A percentile compares a stretch with the other conserved stretches of the same genome.
These are phyloP conservation scores for Xenops minutus DNA, from an alignment of 2,797 vertebrate species.

Conservation along the genomic window DNA sequence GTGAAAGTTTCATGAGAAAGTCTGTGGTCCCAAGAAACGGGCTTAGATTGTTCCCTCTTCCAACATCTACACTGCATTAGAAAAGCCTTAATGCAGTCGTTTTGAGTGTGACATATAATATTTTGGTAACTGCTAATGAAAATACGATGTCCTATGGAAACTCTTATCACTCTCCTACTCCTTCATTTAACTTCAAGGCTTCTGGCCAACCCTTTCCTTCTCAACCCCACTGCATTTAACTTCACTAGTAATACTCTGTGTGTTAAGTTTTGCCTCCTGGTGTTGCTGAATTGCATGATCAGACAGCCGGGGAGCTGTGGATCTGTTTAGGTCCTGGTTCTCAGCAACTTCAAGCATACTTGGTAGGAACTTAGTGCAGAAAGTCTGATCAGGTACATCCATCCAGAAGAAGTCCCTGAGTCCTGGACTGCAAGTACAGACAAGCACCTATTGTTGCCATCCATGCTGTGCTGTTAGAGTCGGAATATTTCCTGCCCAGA, in stretches of 20 bases:
- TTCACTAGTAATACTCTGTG: rapidly evolving
- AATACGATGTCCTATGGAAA: neutral
- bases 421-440: neutral
- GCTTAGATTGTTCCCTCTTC: neutral
- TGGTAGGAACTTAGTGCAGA: neutral
- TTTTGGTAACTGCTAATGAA: neutral
- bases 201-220: neutral
- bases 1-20: neutral
- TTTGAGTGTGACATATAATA: neutral
- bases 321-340: neutral
- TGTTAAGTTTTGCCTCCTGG: neutral
- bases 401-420: neutral
- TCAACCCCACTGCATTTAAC: neutral
- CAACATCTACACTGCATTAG: neutral
- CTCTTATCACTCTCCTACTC: neutral
- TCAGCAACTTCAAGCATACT: neutral
- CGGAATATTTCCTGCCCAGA: neutral
- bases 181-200: neutral
- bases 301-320: neutral
- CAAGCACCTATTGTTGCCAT: neutral
- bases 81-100: neutral
- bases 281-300: neutral
- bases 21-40: neutral
- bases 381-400: neutral
- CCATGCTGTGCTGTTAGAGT: neutral